Conservation (phyloP, 2,113 vertebrate species). For the Cyrtonyx montezumae region DNA sequence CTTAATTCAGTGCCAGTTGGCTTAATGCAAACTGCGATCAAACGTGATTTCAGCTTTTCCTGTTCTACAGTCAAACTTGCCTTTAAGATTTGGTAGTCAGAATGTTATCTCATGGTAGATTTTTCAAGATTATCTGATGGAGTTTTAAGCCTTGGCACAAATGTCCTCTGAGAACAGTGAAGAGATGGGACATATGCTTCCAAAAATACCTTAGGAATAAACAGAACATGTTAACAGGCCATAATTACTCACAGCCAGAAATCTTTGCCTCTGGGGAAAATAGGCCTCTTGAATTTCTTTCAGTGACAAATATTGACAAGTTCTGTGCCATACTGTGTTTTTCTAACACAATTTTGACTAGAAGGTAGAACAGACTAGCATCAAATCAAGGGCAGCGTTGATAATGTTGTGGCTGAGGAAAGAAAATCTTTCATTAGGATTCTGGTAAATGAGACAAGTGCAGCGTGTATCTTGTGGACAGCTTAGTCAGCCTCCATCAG, state of each 20-base stretch:
- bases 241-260: conserved; percentile 62
- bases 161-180: conserved; percentile 15
- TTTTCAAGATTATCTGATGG: conserved; percentile 18
- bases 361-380: not conserved
- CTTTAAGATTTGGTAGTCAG: not conserved
- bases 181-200: conserved; percentile 53
- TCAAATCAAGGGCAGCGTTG: not conserved
- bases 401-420: not conserved
- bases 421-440: conserved; percentile 8
- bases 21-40: not conserved
- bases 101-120: not conserved
- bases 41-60: not conserved
- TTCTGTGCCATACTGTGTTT: conserved; percentile 5
- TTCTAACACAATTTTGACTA: conserved; percentile 39
- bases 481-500: not conserved
- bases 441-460: not conserved
- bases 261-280: conserved; percentile 58
- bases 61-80: not conserved
- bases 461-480: not conserved
- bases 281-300: conserved; percentile 10
- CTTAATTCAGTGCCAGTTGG: not conserved
- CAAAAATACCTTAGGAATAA: conserved; percentile 66
- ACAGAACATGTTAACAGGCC: conserved; percentile 56
- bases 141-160: conserved; percentile 37
- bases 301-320: conserved; percentile 58